Conservation (phyloP, 2,113 vertebrate species). For the Nymphicus hollandicus region DNA sequence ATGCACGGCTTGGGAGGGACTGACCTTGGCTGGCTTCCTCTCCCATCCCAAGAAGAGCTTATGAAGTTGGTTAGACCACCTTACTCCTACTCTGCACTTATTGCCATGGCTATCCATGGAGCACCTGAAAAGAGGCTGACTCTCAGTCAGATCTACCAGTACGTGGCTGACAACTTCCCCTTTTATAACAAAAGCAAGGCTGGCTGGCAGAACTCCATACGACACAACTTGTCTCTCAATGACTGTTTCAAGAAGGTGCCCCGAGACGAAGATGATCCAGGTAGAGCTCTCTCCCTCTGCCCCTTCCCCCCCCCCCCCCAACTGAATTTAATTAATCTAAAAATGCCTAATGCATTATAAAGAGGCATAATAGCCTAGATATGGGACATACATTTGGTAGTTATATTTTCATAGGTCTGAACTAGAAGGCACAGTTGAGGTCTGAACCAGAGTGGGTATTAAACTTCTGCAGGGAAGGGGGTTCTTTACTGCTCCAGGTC, state of each 20-base stretch:
- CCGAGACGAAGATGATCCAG: constrained; percentile 95
- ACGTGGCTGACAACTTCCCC: constrained; percentile 97
- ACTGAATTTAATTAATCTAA: background rate
- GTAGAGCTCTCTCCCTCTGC: constrained; percentile 64
- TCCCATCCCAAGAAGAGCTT: constrained; percentile 95
- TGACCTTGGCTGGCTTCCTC: constrained; percentile 93
- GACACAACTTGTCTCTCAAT: constrained; percentile 92
- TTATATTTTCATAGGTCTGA: background rate
- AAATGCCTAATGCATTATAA: background rate
- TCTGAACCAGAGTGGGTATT: background rate
- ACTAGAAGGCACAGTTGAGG: background rate
- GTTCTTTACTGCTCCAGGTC: background rate
- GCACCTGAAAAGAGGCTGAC: constrained; percentile 92
- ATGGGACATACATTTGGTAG: background rate
- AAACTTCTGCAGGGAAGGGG: background rate
- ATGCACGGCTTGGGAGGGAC: constrained; percentile 77
- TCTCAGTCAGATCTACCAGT: constrained; percentile 98
- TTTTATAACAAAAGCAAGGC: constrained; percentile 99
- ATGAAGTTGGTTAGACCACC: constrained; percentile 97
- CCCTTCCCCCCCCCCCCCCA: rapidly evolving
- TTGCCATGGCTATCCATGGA: constrained; percentile 98
- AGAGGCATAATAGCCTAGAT: background rate
- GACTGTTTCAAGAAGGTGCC: constrained; percentile 99
- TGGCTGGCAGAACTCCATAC: constrained; percentile 95
- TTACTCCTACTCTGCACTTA: constrained; percentile 97